phyloP scores from a whole-genome alignment of 2,888 invertebrate species.

The Tiliacea aurago region DNA sequence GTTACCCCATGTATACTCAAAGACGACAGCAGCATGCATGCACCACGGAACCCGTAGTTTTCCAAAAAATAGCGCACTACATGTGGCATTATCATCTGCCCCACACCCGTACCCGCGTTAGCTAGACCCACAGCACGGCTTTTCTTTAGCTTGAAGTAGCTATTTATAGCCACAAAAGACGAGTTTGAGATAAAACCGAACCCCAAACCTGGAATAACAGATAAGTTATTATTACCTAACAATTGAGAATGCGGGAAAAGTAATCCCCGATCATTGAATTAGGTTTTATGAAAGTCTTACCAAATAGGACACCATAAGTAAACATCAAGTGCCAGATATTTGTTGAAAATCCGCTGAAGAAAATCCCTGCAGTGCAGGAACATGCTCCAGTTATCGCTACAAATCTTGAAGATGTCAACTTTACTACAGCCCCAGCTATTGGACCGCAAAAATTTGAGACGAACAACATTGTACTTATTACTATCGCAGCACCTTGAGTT shows the following conservation, averaged over 20 bases:
- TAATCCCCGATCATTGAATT: no score
- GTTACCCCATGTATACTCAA: slow-evolving; percentile 92
- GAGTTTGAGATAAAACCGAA: slow-evolving; percentile 93
- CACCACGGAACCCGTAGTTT: slow-evolving; percentile 91
- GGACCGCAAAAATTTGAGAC: slow-evolving; percentile 92
- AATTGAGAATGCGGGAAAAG: slow-evolving; percentile 8
- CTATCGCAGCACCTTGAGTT: slow-evolving; percentile 92
- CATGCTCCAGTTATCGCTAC: slow-evolving; percentile 75
- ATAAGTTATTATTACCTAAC: slow-evolving; percentile 50
- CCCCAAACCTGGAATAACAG: slow-evolving; percentile 90
- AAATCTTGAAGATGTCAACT: slow-evolving; percentile 82
- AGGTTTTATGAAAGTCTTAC: no score
- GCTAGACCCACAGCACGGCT: slow-evolving; percentile 94
- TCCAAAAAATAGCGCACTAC: slow-evolving; percentile 92
- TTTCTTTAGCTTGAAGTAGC: slow-evolving; percentile 92
- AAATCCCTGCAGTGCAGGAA: no score
- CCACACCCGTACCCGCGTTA: slow-evolving; percentile 94
- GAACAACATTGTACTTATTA: slow-evolving; percentile 92
- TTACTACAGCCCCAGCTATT: slow-evolving; percentile 91
- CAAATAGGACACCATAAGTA: no score
- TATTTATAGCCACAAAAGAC: slow-evolving; percentile 93
- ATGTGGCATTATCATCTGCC: slow-evolving; percentile 94
- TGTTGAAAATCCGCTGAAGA: no score
- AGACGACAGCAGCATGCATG: slow-evolving; percentile 91
- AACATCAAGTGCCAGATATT: no score